Base-by-base conservation (phyloP, 2,888 invertebrate genomes). In the Coleophora deauratella region DNA sequence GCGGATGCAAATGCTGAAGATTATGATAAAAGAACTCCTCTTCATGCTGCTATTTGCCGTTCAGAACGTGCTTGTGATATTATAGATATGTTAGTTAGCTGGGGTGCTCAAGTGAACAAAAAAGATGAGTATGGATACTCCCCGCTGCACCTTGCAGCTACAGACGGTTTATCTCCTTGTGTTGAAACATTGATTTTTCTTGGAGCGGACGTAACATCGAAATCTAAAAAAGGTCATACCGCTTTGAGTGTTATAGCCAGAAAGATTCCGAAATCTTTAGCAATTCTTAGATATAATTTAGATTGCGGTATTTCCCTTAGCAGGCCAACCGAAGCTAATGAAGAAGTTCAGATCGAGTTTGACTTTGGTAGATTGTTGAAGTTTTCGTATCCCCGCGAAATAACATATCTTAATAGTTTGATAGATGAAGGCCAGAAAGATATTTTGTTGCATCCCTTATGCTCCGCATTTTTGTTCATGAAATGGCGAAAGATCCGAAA, bases 401-500 rank as follows among this genome's bases (percentile, higher is more conserved):
- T 95, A 13, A 93, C 93, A 48, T 94, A 95, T 70, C 79, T 96
- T 42, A 94, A 95, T 57, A 94, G 93, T 27, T 91, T 95, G 57
- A 91, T 96, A 15, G 94, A 94, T 62, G 95, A 95, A 74, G 95
- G 95, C 0, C 95, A 95, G 65, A 95, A 95, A 66, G 93, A 94
- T 59, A 92, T 96, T 50, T 76, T 96, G 35, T 88, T 93, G 52
- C 96, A 96, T 82, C 96, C 96, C 0, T 73, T 96, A 1, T 95
- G 95, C 66, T 93, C 95, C 9, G 94, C 95, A 0, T 96, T 96
- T 72, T 81, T 96, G 7, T 92, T 95, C 71, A 89, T 96, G 61
- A 96, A 96, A 66, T 96, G 96, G 96, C 91, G 93, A 52, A 94
- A 95, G 73, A 95, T 96, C 57, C 88, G 95, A 43, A 94, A 94